These are phyloP conservation scores for Synanthedon myopaeformis DNA, from an alignment of 2,888 invertebrate species.

Conservation along the genomic window DNA sequence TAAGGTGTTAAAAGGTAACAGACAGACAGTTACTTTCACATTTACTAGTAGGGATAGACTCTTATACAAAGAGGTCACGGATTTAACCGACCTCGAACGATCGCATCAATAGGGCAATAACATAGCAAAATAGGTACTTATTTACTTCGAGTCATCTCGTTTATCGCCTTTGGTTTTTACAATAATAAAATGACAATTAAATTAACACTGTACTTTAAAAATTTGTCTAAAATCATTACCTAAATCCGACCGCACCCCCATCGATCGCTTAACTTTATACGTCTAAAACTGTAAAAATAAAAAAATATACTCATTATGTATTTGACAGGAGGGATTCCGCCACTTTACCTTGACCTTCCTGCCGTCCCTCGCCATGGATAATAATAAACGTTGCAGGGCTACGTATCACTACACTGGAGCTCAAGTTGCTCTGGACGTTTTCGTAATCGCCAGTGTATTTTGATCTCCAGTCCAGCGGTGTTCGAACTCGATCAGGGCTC, in stretches of 20 bases:
- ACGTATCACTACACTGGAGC: not conserved
- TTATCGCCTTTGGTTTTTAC: too few relatives aligned
- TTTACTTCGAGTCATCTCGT: too few relatives aligned
- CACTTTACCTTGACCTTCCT: slow-evolving; percentile 20
- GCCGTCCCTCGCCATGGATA: slow-evolving; percentile 12
- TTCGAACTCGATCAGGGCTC: slow-evolving; percentile 21
- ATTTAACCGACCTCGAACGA: too few relatives aligned
- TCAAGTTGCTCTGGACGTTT: not conserved
- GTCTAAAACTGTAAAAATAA: slow-evolving; percentile 24
- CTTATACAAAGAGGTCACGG: too few relatives aligned
- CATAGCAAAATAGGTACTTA: too few relatives aligned
- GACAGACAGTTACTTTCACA: too few relatives aligned
- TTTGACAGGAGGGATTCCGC: slow-evolving; percentile 42
- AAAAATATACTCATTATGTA: slow-evolving; percentile 49
- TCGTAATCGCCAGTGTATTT: slow-evolving; percentile 21
- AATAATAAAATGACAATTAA: too few relatives aligned
- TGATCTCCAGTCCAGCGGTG: slow-evolving; percentile 22
- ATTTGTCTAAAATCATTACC: slow-evolving; percentile 12
- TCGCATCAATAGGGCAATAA: too few relatives aligned
- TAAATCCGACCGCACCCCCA: slow-evolving; percentile 14
- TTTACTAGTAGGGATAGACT: too few relatives aligned
- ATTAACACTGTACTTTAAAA: not conserved
- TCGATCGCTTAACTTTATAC: slow-evolving; percentile 27
- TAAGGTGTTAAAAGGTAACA: too few relatives aligned
- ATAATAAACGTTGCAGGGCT: not conserved